Conservation (phyloP, 2,888 invertebrate species). For the Auanema freiburgensis region DNA sequence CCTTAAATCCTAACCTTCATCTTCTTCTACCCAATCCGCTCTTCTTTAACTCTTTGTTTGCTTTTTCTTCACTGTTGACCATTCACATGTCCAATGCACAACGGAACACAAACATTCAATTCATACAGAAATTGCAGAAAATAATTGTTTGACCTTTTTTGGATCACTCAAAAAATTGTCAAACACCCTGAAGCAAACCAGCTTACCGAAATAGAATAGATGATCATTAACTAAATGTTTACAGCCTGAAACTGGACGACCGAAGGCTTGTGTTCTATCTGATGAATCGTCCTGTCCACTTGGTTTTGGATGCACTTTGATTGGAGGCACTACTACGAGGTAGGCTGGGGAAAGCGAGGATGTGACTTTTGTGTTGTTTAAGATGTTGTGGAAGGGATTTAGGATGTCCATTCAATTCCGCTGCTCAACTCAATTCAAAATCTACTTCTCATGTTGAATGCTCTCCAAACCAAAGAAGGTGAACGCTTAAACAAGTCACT, state of each 20-base stretch:
- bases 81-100: too few relatives aligned
- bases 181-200: neutral
- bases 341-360: neutral
- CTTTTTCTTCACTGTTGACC: too few relatives aligned
- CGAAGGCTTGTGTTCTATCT: constrained; percentile 54
- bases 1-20: too few relatives aligned
- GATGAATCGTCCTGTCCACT: constrained; percentile 53
- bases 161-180: too few relatives aligned
- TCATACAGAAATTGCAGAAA: too few relatives aligned
- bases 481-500: constrained; percentile 3
- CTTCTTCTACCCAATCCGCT: too few relatives aligned
- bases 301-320: constrained; percentile 61
- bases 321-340: constrained; percentile 55
- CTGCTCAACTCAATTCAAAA: constrained; percentile 54
- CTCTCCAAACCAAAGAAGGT: constrained; percentile 24
- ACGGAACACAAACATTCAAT: too few relatives aligned
- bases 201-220: neutral
- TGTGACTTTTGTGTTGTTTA: neutral
- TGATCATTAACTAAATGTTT: neutral
- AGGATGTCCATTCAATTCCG: constrained; percentile 62
- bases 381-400: constrained; percentile 61
- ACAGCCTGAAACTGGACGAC: constrained; percentile 55
- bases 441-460: constrained; percentile 55
- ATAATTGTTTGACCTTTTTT: too few relatives aligned
- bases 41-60: too few relatives aligned